Evolutionary conservation across 2,888 invertebrate species (phyloP).

Genomic region (Anticlea derivata): DNA sequence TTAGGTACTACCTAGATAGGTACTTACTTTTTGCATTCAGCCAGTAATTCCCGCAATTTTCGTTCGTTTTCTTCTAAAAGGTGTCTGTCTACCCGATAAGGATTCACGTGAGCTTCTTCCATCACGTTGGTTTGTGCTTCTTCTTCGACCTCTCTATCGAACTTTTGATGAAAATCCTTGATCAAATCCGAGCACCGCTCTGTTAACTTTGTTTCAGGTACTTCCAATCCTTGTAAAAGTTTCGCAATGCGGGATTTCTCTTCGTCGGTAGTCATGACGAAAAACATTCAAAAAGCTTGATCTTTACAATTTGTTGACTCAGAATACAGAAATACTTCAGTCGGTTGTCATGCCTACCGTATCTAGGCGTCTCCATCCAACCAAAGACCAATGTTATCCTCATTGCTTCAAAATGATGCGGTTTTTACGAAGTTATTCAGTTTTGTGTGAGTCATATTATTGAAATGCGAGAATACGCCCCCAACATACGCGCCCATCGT

Average conservation of each 20-base stretch:
- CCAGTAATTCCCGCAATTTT: conserved; percentile 56
- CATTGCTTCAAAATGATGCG: conserved; percentile 37
- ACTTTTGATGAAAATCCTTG: conserved; percentile 61
- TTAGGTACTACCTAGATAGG: too few relatives aligned
- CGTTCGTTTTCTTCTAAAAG: conserved; percentile 64
- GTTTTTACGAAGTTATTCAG: conserved; percentile 45
- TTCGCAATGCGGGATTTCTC: conserved; percentile 67
- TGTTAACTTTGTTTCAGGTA: conserved; percentile 64
- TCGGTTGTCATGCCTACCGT: conserved; percentile 37
- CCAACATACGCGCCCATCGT: conserved; percentile 50
- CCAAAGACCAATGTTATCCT: too few relatives aligned
- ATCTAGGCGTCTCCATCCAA: neutral
- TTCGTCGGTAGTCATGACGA: conserved; percentile 68
- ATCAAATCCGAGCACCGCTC: conserved; percentile 63
- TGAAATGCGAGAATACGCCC: conserved; percentile 44
- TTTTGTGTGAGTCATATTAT: conserved; percentile 43
- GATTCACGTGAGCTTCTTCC: conserved; percentile 54
- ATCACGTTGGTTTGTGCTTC: conserved; percentile 32
- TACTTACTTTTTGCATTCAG: conserved; percentile 55
- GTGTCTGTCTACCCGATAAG: conserved; percentile 58
- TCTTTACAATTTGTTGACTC: conserved; percentile 4
- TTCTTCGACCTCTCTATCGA: conserved; percentile 52
- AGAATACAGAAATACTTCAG: neutral
- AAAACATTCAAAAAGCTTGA: conserved; percentile 4
- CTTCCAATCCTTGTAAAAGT: conserved; percentile 64